Percentiles rank a stretch among this genome's conserved stretches.
phyloP scores from a whole-genome alignment of 2,888 invertebrate genomes.

The Andrena hattorfiana region DNA sequence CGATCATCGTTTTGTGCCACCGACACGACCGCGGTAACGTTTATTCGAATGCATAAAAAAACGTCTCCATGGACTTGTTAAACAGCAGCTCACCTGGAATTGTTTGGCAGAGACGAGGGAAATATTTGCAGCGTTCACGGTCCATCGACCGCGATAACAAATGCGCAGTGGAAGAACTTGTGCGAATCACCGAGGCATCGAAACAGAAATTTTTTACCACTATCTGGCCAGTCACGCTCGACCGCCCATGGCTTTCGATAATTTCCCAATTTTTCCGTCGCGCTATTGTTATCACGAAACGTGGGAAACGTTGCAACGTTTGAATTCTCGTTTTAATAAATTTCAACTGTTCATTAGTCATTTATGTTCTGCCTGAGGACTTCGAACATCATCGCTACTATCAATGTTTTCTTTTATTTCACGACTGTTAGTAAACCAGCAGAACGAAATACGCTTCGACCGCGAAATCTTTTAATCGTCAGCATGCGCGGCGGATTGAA shows the following conservation, averaged over 20 bases:
- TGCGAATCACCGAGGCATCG: neutral
- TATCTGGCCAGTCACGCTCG: neutral
- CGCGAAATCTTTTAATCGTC: neutral
- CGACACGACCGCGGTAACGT: neutral
- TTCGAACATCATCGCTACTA: too few relatives aligned
- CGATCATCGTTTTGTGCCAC: too few relatives aligned
- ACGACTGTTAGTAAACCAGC: neutral
- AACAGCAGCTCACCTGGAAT: neutral
- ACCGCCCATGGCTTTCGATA: neutral
- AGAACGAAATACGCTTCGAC: neutral
- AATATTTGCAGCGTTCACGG: constrained; percentile 19
- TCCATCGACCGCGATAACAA: constrained; percentile 18
- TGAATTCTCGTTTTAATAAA: neutral
- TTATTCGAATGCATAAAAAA: constrained; percentile 7
- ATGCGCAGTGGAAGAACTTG: constrained; percentile 11
- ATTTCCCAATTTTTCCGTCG: neutral
- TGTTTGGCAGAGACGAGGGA: constrained; percentile 1
- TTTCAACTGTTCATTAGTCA: too few relatives aligned
- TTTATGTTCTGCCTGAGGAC: too few relatives aligned
- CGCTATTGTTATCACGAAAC: neutral
- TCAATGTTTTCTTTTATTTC: too few relatives aligned
- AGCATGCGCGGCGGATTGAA: neutral
- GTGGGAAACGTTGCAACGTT: neutral
- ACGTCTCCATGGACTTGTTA: neutral
- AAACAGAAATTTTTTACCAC: neutral